Base-by-base conservation (phyloP, 2,797 vertebrate species). In the Fratercula arctica region DNA sequence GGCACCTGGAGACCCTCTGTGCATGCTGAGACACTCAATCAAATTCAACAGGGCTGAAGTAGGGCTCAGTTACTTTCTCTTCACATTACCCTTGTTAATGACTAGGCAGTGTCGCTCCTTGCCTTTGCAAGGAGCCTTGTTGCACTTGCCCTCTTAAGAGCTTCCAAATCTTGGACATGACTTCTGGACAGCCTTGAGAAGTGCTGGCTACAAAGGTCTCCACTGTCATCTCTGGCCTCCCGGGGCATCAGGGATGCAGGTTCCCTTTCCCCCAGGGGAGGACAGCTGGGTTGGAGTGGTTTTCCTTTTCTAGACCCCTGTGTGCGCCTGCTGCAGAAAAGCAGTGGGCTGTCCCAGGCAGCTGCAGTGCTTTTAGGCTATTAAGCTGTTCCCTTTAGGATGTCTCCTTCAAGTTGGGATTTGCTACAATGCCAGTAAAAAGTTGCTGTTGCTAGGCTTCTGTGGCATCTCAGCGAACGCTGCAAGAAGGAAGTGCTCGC, bases 351-450 rank as follows among this genome's bases (percentile, higher is more conserved):
- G 88, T 76, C 77, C 46, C 60, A 74, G 14, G 21, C 68, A 87
- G 51, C 70, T 82, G 37, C 60, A 46, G 33, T n/a, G 57, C 26
- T 93, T 89, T 76, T n/a, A 85, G 46, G 20, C 37, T 79, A 18
- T 79, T 69, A 74, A 87, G 76, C 37, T 68, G 10, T 89, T 87
- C 57, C 21, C 37, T 89, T 68, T 89, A 1, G 4, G 81, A 28
- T 46, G 37, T 83, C 72, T 93, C 9, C 48, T 83, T 92, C 79
- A 80, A 74, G 25, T 3, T 61, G 82, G n/a, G 28, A 91, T 96
- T 93, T 93, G 93, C 95, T 81, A 59, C 3, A 2, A 68, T 95
- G 87, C 76, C 89, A 95, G 43, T 43, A 81, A 91, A 95, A 91
- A 81, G 66, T 76, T 91, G 82, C 68, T 79, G 25, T 70, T 48